These are phyloP conservation scores for Heliconius sara DNA, from an alignment of 2,888 invertebrate genomes.

Conservation along the genomic window DNA sequence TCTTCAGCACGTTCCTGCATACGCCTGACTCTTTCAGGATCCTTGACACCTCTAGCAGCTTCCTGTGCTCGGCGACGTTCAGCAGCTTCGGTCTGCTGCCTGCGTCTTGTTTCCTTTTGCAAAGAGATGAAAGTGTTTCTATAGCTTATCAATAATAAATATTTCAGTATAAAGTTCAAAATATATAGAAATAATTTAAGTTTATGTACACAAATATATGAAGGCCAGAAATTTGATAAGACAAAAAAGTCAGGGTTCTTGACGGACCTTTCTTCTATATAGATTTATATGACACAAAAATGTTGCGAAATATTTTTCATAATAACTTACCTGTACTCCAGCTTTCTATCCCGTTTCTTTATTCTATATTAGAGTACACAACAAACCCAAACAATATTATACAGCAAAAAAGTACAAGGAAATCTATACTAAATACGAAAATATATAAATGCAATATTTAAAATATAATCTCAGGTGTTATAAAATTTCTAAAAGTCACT, in stretches of 20 bases:
- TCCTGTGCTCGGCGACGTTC: conserved; percentile 85
- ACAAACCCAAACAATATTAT: background rate
- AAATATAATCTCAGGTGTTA: background rate
- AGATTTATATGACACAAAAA: background rate
- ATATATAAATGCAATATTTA: background rate
- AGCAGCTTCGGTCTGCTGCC: conserved; percentile 87
- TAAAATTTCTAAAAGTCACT: conserved; percentile 11
- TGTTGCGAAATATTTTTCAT: background rate
- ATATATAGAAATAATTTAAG: background rate
- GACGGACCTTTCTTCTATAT: background rate
- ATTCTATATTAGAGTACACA: background rate
- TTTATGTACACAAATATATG: background rate
- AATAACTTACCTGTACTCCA: conserved; percentile 1
- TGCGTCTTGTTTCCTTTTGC: conserved; percentile 85
- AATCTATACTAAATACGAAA: background rate
- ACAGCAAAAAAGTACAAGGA: background rate
- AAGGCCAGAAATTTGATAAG: background rate
- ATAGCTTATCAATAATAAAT: background rate
- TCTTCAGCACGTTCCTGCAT: conserved; percentile 85
- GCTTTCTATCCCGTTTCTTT: background rate
- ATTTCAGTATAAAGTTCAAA: background rate
- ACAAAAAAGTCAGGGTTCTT: background rate
- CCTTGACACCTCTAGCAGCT: conserved; percentile 86
- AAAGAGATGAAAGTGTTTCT: background rate
- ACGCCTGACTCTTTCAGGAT: conserved; percentile 84